Conservation (phyloP, 2,888 invertebrate genomes). For the Drosophila paracracens region DNA sequence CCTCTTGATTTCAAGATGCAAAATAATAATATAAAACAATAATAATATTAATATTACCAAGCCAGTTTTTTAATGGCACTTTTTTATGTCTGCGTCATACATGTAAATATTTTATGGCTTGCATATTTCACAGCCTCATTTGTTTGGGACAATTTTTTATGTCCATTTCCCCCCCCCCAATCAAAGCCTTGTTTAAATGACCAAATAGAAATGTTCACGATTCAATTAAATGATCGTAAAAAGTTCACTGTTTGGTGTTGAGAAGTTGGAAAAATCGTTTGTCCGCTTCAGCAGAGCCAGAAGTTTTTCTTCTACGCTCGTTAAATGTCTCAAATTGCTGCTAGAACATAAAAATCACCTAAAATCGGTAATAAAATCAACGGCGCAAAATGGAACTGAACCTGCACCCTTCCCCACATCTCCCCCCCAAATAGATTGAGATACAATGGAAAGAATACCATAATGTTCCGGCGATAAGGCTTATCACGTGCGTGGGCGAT, state of each 20-base stretch:
- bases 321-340: constrained; percentile 72
- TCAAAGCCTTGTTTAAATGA: constrained; percentile 43
- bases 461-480: constrained; percentile 26
- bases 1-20: constrained; percentile 8
- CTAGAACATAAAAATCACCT: constrained; percentile 80
- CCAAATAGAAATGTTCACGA: constrained; percentile 71
- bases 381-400: constrained; percentile 49
- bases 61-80: constrained; percentile 23
- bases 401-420: background rate
- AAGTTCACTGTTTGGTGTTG: constrained; percentile 45
- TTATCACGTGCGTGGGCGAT: constrained; percentile 51
- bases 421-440: constrained; percentile 22
- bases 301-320: constrained; percentile 50
- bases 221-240: constrained; percentile 78
- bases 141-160: constrained; percentile 47
- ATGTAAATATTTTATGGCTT: constrained; percentile 54
- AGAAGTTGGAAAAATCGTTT: constrained; percentile 45
- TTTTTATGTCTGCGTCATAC: constrained; percentile 36
- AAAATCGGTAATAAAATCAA: constrained; percentile 70
- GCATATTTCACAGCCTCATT: constrained; percentile 68
- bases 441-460: constrained; percentile 13
- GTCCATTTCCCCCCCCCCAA: constrained; percentile 30
- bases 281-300: constrained; percentile 16
- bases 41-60: constrained; percentile 18
- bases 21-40: constrained; percentile 18